Conservation (phyloP, 2,113 vertebrate genomes). For the Caracal caracal region DNA sequence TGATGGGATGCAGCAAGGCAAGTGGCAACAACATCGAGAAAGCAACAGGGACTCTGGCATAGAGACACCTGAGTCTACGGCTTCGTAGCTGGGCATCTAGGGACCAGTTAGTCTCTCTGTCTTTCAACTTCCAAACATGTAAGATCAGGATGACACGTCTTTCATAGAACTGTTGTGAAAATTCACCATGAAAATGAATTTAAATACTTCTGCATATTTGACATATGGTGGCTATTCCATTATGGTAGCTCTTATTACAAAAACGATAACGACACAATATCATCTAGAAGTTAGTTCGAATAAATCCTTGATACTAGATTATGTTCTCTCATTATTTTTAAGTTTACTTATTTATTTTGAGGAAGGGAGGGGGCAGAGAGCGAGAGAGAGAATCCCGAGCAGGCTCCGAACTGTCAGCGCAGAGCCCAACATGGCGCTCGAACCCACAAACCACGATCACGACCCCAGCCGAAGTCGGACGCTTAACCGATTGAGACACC, state of each 20-base stretch:
- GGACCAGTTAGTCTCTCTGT: neutral
- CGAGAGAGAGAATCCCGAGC: too few species aligned
- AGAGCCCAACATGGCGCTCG: too few species aligned
- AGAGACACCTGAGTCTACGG: neutral
- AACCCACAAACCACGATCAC: too few species aligned
- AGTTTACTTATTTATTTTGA: too few species aligned
- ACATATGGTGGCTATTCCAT: neutral
- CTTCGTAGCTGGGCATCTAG: neutral
- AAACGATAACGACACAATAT: neutral
- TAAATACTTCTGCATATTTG: neutral
- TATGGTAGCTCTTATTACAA: neutral
- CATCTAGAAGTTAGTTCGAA: neutral
- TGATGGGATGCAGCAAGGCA: neutral
- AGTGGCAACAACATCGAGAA: rapidly evolving
- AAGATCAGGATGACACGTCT: neutral
- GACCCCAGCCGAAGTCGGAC: too few species aligned
- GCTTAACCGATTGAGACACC: too few species aligned
- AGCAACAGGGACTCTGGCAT: too few species aligned
- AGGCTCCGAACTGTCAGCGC: too few species aligned
- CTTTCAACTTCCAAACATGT: neutral
- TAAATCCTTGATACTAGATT: neutral
- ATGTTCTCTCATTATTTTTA: neutral
- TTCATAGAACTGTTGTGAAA: neutral
- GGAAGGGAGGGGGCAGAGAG: too few species aligned
- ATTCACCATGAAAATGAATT: constrained; percentile 27